Base-by-base conservation (phyloP, 2,797 vertebrate genomes). In the Takifugu rubripes region DNA sequence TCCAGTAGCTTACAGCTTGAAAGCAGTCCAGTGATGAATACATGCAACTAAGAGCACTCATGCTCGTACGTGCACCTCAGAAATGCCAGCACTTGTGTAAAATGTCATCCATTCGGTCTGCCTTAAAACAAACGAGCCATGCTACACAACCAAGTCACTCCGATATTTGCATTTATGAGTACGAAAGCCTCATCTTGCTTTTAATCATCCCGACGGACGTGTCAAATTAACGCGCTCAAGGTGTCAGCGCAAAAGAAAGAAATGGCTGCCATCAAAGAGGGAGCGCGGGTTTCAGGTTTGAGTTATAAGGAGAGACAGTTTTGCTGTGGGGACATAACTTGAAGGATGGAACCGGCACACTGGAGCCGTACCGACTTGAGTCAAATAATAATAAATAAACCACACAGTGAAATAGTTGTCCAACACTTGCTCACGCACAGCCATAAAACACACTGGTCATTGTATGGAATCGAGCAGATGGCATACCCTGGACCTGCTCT, bases 141-240 rank as follows among this genome's bases (percentile, higher is more conserved):
- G 72, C 64, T 50, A 66, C 75, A 82, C 26, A 57, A 50, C 61
- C 70, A 88, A 82, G 87, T 88, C 79, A 85, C 70, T 77, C 65
- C 79, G 84, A 88, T 80, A 83, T 82, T 87, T 69, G 78, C 88
- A 86, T 82, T 82, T 61, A 72, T 58, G 61, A 72, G 85, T 1
- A 3, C 26, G 27, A 7, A 7, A 7, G 27, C 4, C 29, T 86
- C 53, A 59, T 88, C 86, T 59, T 87, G 70, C 88, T 89, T 78
- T 46, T 67, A 54, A 64, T 68, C 73, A 84, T 87, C 88, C 84
- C 6, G 16, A 73, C 75, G 85, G 77, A 82, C 52, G 21, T 69
- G 67, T 74, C 75, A 84, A 89, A 88, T 86, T 75, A 85, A 77
- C 72, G 75, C 49, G 53, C 73, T 84, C 67, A 71, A 68, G 26